phyloP scores from a whole-genome alignment of 92 coral and sea anemone species.

The Zoanthus sociatus region DNA sequence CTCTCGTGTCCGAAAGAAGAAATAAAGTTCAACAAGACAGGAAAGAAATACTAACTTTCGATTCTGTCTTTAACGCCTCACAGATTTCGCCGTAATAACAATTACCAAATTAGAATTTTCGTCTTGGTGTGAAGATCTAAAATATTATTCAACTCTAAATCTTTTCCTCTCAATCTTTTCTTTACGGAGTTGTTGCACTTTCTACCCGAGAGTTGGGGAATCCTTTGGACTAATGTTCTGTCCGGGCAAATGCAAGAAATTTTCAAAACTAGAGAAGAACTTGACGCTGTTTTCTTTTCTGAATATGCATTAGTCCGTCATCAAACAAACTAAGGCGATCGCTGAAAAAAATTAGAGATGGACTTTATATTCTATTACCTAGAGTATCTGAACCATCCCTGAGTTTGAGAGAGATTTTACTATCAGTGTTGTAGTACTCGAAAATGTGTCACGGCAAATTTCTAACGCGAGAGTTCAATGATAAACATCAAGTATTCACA shows the following conservation, averaged over 20 bases:
- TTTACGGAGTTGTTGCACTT: background rate
- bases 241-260: constrained; percentile 10
- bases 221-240: background rate
- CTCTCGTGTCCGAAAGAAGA: background rate
- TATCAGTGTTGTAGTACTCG: background rate
- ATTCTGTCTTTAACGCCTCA: constrained; percentile 77
- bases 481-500: background rate
- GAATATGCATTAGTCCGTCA: constrained; percentile 90
- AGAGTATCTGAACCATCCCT: background rate
- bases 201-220: background rate
- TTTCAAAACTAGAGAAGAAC: background rate
- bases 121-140: constrained; percentile 19
- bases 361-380: background rate
- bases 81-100: constrained; percentile 78
- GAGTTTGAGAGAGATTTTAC: background rate
- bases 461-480: constrained; percentile 14
- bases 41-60: background rate
- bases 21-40: background rate
- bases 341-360: background rate
- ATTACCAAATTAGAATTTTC: constrained; percentile 63
- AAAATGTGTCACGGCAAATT: constrained; percentile 25
- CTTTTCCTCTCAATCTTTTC: background rate
- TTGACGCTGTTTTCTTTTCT: constrained; percentile 56
- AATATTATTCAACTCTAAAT: constrained; percentile 7
- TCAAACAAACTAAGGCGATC: constrained; percentile 26